Percentiles rank a stretch among this genome's conserved stretches.
These are phyloP conservation scores for Ephestia elutella DNA, from an alignment of 1,140 invertebrate genomes.

Conservation along the genomic window DNA sequence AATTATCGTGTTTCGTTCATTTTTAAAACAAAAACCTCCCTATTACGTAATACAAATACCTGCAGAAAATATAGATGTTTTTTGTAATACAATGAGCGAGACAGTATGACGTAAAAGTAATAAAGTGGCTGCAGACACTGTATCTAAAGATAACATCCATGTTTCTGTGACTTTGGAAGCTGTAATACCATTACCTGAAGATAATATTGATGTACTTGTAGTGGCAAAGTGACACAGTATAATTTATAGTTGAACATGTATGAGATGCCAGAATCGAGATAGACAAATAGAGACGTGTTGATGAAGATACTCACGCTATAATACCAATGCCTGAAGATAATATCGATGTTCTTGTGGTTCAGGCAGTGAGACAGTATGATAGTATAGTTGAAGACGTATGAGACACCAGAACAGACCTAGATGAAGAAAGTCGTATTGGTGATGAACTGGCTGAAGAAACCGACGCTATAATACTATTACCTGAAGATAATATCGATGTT, in stretches of 20 bases:
- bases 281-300: slow-evolving; percentile 43
- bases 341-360: slow-evolving; percentile 42
- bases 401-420: slow-evolving; percentile 7
- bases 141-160: too few species aligned
- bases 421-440: too few species aligned
- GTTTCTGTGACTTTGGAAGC: too few species aligned
- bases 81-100: slow-evolving; percentile 46
- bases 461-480: slow-evolving; percentile 12
- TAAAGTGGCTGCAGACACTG: too few species aligned
- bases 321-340: slow-evolving; percentile 49
- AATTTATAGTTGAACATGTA: slow-evolving; percentile 46
- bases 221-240: slow-evolving; percentile 47
- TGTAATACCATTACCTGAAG: slow-evolving; percentile 27
- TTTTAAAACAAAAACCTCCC: too few species aligned
- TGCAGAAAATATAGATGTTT: slow-evolving; percentile 44
- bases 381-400: slow-evolving; percentile 43
- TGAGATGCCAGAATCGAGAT: slow-evolving; percentile 33
- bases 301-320: too few species aligned
- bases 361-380: slow-evolving; percentile 50
- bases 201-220: slow-evolving; percentile 45
- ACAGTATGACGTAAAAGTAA: too few species aligned
- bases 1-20: too few species aligned
- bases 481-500: slow-evolving; percentile 45
- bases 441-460: too few species aligned
- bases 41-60: too few species aligned